Base-by-base conservation (phyloP, 2,797 vertebrate genomes). In the Lepidocolaptes lacrymiger region DNA sequence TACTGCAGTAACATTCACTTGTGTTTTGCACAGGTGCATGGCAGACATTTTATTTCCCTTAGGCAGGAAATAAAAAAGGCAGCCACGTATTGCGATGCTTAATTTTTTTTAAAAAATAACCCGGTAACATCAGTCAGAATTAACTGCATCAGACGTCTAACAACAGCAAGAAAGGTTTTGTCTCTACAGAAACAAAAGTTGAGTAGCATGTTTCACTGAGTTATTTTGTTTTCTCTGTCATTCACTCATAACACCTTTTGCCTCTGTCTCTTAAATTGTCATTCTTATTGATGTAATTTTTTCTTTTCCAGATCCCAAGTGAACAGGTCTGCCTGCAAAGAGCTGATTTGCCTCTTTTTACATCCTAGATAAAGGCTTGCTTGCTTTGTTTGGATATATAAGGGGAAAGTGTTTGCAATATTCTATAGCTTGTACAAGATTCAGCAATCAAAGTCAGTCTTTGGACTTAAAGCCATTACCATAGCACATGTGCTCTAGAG, bases 381-480 rank as follows among this genome's bases (percentile, higher is more conserved):
- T 59, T 39, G 36, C 34, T 94, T 93, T 76, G 17, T 51, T 32
- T 37, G 28, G 52, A 51, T 78, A 69, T 87, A 81, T 73, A 30
- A 79, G 54, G 88, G 43, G 90, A 88, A 82, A 75, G 64, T 48
- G 18, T 18, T 94, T 91, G 22, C 10, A 36, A 30, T 85, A 88
- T 78, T 96, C 95, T 88, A 34, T 22, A 82, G 63, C 51, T 69
- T 75, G 39, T 59, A 55, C 56, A 93, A 17, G 32, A 72, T 11
- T 88, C 61, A 17, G 71, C 86, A 93, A 89, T 93, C 95, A 86
- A 97, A 96, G 79, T 63, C 49, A 56, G 19, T 87, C 79, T 85
- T 92, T 67, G 59, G 63, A 44, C 44, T 94, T 93, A 91, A 87
- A 86, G 26, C 18, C 12, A 18, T 78, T 67, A 63, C 56, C 63